Conservation (phyloP, 2,113 vertebrate genomes). For the Embiotoca jacksoni region DNA sequence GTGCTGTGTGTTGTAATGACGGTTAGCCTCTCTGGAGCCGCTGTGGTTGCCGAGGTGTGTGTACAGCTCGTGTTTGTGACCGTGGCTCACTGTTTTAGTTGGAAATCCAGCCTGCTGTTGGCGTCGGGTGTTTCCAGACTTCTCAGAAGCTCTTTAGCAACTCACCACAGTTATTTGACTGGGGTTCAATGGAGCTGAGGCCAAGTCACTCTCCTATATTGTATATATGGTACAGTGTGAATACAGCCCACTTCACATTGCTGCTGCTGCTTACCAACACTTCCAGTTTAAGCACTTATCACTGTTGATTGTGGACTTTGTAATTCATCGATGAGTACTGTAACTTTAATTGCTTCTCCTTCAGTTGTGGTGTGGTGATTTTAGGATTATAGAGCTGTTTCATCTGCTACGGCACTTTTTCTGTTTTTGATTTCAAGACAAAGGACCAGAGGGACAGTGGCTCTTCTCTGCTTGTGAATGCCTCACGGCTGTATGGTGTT, state of each 20-base stretch:
- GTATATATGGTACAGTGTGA: constrained; percentile 25
- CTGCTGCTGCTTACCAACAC: constrained; percentile 60
- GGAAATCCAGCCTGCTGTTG: constrained; percentile 13
- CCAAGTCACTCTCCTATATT: constrained; percentile 13
- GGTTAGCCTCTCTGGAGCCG: constrained; percentile 15
- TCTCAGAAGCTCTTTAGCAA: constrained; percentile 41
- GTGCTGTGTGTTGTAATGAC: constrained; percentile 16
- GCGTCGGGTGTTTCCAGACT: constrained; percentile 31
- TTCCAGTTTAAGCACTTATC: constrained; percentile 54
- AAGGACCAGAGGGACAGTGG: constrained; percentile 76
- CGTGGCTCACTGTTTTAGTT: constrained; percentile 32
- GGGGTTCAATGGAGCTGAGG: constrained; percentile 49
- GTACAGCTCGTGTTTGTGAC: constrained; percentile 29
- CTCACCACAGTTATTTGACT: constrained; percentile 36
- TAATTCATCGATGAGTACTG: constrained; percentile 56
- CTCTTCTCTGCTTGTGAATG: constrained; percentile 77
- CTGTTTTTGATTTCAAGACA: constrained; percentile 67
- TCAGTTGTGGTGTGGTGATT: constrained; percentile 60
- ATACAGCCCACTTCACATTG: constrained; percentile 27
- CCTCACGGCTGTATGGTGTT: constrained; percentile 74
- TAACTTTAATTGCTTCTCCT: constrained; percentile 62
- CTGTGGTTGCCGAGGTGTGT: constrained; percentile 45
- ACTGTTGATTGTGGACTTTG: constrained; percentile 59
- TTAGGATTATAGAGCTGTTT: constrained; percentile 56
- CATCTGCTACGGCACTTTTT: constrained; percentile 61